These are phyloP conservation scores for Pegea sp. DNA, from an alignment of 23 tunicate species.

Conservation along the genomic window DNA sequence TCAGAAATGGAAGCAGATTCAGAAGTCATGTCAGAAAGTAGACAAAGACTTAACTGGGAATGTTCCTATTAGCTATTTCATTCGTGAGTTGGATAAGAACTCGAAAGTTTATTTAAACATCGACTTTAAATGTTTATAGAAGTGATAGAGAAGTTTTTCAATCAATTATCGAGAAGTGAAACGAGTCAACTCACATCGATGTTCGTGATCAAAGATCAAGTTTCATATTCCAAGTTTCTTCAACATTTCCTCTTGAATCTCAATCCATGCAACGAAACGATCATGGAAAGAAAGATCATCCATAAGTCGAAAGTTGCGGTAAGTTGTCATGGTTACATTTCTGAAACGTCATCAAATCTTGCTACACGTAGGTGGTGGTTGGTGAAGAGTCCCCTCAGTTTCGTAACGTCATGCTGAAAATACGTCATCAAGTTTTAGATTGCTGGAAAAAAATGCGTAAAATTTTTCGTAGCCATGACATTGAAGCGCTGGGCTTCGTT, in stretches of 20 bases:
- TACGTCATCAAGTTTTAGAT: neutral
- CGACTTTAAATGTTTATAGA: no score
- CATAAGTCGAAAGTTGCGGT: neutral
- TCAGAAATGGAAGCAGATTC: neutral
- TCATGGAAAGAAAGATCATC: neutral
- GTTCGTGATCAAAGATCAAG: no score
- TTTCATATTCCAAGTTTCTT: no score
- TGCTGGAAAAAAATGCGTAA: neutral
- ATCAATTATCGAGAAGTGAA: no score
- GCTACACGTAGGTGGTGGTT: neutral
- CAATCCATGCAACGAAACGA: neutral
- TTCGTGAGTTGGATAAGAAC: no score
- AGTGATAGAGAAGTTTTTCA: no score
- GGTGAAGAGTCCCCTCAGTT: neutral
- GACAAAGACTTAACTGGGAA: no score
- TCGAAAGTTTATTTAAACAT: no score
- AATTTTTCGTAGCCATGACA: neutral
- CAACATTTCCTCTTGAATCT: neutral
- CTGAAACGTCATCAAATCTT: neutral
- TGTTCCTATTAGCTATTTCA: no score
- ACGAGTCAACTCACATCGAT: no score
- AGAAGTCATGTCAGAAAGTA: neutral
- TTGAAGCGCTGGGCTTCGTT: neutral
- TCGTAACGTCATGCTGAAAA: neutral
- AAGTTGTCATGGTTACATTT: neutral